Evolutionary conservation across 2,888 invertebrate genomes (phyloP), one percentile per base, ranked within the genome.

Genomic region (Aradus depressus): DNA sequence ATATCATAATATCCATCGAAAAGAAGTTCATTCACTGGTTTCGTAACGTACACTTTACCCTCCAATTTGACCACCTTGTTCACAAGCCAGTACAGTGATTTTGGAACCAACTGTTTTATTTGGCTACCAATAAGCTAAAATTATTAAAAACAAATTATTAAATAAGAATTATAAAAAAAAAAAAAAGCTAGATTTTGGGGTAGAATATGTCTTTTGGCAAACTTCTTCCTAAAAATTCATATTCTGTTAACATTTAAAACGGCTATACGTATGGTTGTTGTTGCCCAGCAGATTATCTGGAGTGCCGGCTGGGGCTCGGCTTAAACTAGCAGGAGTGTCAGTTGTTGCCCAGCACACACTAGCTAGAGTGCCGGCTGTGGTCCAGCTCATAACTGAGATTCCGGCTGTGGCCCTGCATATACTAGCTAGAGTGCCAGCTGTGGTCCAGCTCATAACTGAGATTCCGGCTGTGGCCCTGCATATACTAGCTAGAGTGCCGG

Each of bases 1-100:
- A 76, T 68, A 64, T 91, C 90, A 1, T 75, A 72, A 64, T 88
- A 91, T 0, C 91, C 91, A 2, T 81, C 80, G 63, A 90, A 87
- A 0, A 90, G 70, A 16, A 87, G 67, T 62, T 89, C 76, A 3
- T 76, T 73, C 0, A 79, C 81, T 0, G 75, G 71, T 64, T 76
- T 81, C 0, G 76, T 75, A 1, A 81, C 71, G 35, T 52, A 54
- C 18, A 60, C 47, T 19, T 52, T 54, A 26, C 55, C 32, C 25
- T 57, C 57, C 3, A 38, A 22, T 3, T 25, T 26, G 26, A 57
- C 32, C 22, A 57, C 22, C 3, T 26, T 16, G 21, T 55, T 44
- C 3, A 55, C 41, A 6, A 55, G 16, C 3, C 41, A 47, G n/a
- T 43, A 28, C 28, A 22, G 31, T 10, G 35, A 37, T 38, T 49